Evolutionary conservation across 2,797 vertebrate genomes (phyloP).

Genomic region (Tragelaphus eurycerus): DNA sequence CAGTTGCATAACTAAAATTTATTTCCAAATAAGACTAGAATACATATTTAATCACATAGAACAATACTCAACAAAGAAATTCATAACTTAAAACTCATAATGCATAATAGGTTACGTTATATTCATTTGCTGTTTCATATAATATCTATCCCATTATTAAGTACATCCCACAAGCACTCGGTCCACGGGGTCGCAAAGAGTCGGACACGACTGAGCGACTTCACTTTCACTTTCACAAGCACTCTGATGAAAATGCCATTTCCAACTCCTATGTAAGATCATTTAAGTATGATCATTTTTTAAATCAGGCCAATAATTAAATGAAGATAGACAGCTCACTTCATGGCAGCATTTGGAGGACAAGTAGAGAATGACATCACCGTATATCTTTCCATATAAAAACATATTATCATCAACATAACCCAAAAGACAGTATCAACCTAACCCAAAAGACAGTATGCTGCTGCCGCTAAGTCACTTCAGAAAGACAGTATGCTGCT

Average conservation of each 20-base stretch:
- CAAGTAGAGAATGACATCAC: not conserved
- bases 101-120: not conserved
- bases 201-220: too few species aligned
- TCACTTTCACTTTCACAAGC: not conserved
- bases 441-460: not conserved
- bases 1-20: conserved; percentile 41
- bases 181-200: too few species aligned
- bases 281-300: not conserved
- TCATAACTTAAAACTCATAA: conserved; percentile 41
- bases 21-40: conserved; percentile 40
- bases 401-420: not conserved
- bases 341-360: not conserved
- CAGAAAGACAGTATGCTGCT: not conserved
- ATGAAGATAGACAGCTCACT: not conserved
- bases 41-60: conserved; percentile 30
- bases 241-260: not conserved
- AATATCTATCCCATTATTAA: conserved; percentile 20
- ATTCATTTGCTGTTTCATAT: not conserved
- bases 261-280: not conserved
- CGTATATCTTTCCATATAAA: not conserved
- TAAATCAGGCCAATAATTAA: not conserved
- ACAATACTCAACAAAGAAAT: conserved; percentile 7
- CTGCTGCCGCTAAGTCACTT: too few species aligned
- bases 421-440: not conserved
- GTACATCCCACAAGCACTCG: not conserved